Evolutionary conservation across 2,888 invertebrate genomes (phyloP).

Genomic region (Anoncus sp.): DNA sequence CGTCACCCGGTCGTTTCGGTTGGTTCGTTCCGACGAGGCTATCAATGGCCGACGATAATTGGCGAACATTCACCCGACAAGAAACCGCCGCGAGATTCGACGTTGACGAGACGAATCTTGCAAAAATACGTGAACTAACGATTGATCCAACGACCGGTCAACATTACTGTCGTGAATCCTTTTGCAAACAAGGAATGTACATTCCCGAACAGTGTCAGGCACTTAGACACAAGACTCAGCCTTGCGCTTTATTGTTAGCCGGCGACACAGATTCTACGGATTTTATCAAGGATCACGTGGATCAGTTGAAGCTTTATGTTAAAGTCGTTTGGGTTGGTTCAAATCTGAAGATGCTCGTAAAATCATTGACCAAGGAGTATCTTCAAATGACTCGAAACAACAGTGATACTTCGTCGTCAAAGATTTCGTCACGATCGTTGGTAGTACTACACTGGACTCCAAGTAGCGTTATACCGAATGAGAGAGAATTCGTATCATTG

Average conservation of each 20-base stretch:
- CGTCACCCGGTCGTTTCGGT: slow-evolving; percentile 86
- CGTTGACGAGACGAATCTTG: slow-evolving; percentile 79
- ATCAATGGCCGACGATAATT: slow-evolving; percentile 83
- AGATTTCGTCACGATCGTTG: slow-evolving; percentile 81
- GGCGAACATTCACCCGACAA: slow-evolving; percentile 85
- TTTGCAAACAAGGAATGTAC: slow-evolving; percentile 85
- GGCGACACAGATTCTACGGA: slow-evolving; percentile 84
- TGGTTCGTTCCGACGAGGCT: slow-evolving; percentile 86
- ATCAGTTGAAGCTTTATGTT: slow-evolving; percentile 85
- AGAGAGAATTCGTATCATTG: slow-evolving; percentile 84
- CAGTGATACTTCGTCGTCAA: slow-evolving; percentile 12
- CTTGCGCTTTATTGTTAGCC: slow-evolving; percentile 83
- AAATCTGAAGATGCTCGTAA: slow-evolving; percentile 83
- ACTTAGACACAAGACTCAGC: slow-evolving; percentile 61
- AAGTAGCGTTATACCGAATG: slow-evolving; percentile 85
- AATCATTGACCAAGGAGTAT: slow-evolving; percentile 80
- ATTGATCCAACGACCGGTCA: slow-evolving; percentile 72
- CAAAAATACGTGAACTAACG: slow-evolving; percentile 77
- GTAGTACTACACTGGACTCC: slow-evolving; percentile 89
- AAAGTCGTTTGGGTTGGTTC: slow-evolving; percentile 89
- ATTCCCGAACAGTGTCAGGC: slow-evolving; percentile 85
- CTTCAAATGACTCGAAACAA: slow-evolving; percentile 42
- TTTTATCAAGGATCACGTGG: slow-evolving; percentile 87
- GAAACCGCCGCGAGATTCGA: slow-evolving; percentile 84
- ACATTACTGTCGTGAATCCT: slow-evolving; percentile 83